Evolutionary conservation across 2,113 vertebrate species (phyloP).

Genomic region (Chrysochloris asiatica): DNA sequence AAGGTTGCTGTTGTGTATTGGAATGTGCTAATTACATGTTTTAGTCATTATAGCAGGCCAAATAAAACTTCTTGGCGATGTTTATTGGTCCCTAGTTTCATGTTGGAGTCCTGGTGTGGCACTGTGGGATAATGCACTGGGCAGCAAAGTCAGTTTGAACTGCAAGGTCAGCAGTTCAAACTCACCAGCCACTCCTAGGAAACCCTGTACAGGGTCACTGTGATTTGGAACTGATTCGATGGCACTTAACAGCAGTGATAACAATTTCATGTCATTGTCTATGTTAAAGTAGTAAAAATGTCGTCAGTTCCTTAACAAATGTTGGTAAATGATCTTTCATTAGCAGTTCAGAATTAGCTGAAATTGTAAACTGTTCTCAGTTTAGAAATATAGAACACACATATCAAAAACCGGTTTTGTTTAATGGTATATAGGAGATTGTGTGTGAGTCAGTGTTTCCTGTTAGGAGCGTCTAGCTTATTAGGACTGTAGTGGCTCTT

Average conservation of each 20-base stretch:
- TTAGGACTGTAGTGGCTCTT: background rate
- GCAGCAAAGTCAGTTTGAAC: too few species aligned
- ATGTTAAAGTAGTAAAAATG: slow-evolving; percentile 45
- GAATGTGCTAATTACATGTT: background rate
- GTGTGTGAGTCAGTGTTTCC: slow-evolving; percentile 7
- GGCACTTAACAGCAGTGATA: too few species aligned
- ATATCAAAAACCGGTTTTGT: background rate
- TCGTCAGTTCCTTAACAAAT: background rate
- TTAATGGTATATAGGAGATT: background rate
- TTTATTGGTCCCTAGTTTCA: slow-evolving; percentile 41
- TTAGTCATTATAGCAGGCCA: background rate
- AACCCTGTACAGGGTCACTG: too few species aligned
- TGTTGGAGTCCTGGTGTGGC: too few species aligned
- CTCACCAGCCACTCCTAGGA: too few species aligned
- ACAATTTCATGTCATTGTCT: slow-evolving; percentile 47
- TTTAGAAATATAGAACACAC: background rate
- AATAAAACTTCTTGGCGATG: background rate
- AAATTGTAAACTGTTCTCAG: background rate
- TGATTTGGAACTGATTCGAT: too few species aligned
- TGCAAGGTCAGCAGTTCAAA: too few species aligned
- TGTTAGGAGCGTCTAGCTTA: background rate
- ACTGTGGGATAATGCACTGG: too few species aligned
- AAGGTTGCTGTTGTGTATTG: background rate
- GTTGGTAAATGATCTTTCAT: background rate
- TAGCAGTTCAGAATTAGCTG: background rate